Base-by-base conservation (phyloP, 2,888 invertebrate species). In the Temnothorax ravouxi region DNA sequence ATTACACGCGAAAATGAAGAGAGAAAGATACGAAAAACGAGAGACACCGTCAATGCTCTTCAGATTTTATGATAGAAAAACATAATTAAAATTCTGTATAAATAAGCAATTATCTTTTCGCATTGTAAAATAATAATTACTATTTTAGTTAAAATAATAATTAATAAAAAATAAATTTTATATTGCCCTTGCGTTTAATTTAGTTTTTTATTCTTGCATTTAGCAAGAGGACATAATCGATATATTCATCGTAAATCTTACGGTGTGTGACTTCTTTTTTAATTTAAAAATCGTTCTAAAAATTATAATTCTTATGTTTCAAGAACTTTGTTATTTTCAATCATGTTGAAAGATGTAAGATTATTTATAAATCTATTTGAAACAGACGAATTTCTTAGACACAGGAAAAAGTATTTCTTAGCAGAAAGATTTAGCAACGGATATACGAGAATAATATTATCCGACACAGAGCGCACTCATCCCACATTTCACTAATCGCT, bases 21-120 rank as follows among this genome's bases (percentile, higher is more conserved):
- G 25, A 62, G 13, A 69, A 41, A 44, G 21, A 69, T 44, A 80
- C 8, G 29, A 56, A 29, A 52, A 64, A 38, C 13, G 44, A 25
- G 29, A 34, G 21, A 62, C 52, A 34, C 18, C 29, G n/a, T 66
- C 47, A 21, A 21, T 47, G 75, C 34, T 25, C 8, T 66, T 38
- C n/a, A 66, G 18, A 66, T 38, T 76, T 52, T 66, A 66, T 25
- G 38, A 54, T n/a, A 61, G 67, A 82, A 86, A 84, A 84, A 83
- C 76, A 56, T 81, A 79, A 52, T 67, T 77, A 77, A 56, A 41
- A 69, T 69, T n/a, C 6, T n/a, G 2, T 54, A 56, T 54, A 75
- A 75, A 75, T 61, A 75, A 44, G 9, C 11, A 72, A 62, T 75
- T 47, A 64, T 21, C 3, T 11, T 62, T 18, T 11, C 21, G 5